Evolutionary conservation across 2,113 vertebrate species (phyloP), one percentile per base, ranked within the genome.

Genomic region (Caranx ignobilis): DNA sequence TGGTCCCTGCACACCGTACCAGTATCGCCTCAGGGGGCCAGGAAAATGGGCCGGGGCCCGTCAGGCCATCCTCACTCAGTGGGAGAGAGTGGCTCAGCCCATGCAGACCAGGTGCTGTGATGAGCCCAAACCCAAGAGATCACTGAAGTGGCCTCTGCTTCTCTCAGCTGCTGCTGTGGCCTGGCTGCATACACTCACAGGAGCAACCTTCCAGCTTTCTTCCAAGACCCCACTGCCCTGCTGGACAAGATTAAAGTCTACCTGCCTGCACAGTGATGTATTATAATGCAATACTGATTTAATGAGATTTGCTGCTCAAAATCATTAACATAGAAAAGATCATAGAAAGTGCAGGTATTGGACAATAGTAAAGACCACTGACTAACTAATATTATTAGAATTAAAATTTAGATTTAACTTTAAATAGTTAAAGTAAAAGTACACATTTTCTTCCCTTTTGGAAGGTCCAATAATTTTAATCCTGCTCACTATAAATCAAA

Each of bases 31-130:
- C 45, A 41, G 55, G 43, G 98, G 97, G 3, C 96, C 95, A 0
- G 96, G 97, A 1, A 94, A 87, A 41, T 99, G 97, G 97, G 84
- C 89, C 0, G 96, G 95, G 56, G 97, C 97, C 80, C 96, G 96
- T 31, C 88, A 92, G 1, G 94, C 96, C 73, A 97, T 99, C 90
- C 71, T 97, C 67, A 97, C 95, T 0, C 96, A 97, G 84, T 96
- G 96, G 97, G 95, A 96, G 59, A 93, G 97, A 63, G 84, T 95
- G 0, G 13, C 88, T 65, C 82, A 93, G 56, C 97, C 97, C 8
- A 19, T 98, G 91, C 95, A 95, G 85, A 98, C 96, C 69, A 84
- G 91, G 0, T 94, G 93, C 1, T 64, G 71, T 16, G 88, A 81
- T 2, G 84, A 90, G 0, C 91, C 85, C 0, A 47, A 93, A 37